Evolutionary conservation across 2,113 vertebrate species (phyloP).

Genomic region (Nettapus auritus): DNA sequence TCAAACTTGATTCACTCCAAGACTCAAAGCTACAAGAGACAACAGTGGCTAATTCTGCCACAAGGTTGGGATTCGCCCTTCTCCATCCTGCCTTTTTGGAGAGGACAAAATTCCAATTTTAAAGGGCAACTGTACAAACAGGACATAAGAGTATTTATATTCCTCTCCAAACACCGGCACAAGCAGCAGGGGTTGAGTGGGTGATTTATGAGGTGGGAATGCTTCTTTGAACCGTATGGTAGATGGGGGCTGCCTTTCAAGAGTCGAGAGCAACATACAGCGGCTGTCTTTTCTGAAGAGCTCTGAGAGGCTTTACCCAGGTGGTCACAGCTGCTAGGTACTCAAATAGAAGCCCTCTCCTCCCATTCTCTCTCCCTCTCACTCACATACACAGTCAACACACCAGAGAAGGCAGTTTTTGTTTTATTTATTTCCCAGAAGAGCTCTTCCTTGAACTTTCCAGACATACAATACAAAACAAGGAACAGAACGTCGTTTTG

Average conservation of each 20-base stretch:
- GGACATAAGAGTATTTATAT: constrained; percentile 40
- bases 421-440: constrained; percentile 78
- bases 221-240: neutral
- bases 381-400: constrained; percentile 36
- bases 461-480: constrained; percentile 79
- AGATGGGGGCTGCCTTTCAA: neutral
- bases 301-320: constrained; percentile 1
- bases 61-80: neutral
- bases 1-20: neutral
- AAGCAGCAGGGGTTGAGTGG: constrained; percentile 18
- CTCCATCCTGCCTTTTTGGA: neutral
- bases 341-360: neutral
- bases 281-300: neutral
- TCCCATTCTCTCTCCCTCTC: constrained; percentile 1
- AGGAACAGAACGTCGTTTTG: constrained; percentile 74
- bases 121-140: constrained; percentile 31
- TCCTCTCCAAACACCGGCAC: constrained; percentile 29
- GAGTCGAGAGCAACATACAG: neutral
- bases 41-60: neutral
- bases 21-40: neutral
- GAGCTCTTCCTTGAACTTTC: constrained; percentile 71
- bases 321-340: constrained; percentile 46
- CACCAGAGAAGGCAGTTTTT: constrained; percentile 53
- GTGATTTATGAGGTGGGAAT: constrained; percentile 35
- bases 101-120: neutral